These are phyloP conservation scores for Wasmannia auropunctata DNA, from an alignment of 1,140 invertebrate genomes.

Conservation along the genomic window DNA sequence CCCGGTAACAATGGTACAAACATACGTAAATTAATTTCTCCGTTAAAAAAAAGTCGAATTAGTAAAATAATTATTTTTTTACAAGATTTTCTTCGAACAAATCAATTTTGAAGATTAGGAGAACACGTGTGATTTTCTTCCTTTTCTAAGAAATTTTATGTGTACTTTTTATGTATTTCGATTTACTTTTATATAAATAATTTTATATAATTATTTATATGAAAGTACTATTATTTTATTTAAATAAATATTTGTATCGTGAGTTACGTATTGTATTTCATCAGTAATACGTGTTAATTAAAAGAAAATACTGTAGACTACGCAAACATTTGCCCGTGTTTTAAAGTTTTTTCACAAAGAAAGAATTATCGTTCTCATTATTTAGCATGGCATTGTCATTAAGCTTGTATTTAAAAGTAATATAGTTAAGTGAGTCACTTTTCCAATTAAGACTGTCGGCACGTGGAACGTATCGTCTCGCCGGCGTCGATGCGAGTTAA, in stretches of 20 bases:
- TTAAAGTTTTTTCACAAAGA: background rate
- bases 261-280: background rate
- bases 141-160: background rate
- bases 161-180: background rate
- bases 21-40: background rate
- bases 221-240: no score
- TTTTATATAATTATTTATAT: no score
- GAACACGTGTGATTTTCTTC: background rate
- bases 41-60: background rate
- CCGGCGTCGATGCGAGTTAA: background rate
- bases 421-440: conserved; percentile 2
- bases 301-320: background rate
- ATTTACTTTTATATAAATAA: background rate
- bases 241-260: background rate
- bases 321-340: background rate
- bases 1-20: background rate
- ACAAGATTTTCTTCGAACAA: background rate
- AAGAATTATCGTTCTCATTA: background rate
- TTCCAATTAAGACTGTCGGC: conserved; percentile 11
- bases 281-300: conserved; percentile 5
- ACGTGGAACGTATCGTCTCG: background rate
- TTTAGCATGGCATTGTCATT: background rate
- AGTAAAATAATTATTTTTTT: background rate
- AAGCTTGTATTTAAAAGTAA: background rate
- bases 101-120: background rate